These are phyloP conservation scores for Oligia latruncula DNA, from an alignment of 2,888 invertebrate species.

Conservation along the genomic window DNA sequence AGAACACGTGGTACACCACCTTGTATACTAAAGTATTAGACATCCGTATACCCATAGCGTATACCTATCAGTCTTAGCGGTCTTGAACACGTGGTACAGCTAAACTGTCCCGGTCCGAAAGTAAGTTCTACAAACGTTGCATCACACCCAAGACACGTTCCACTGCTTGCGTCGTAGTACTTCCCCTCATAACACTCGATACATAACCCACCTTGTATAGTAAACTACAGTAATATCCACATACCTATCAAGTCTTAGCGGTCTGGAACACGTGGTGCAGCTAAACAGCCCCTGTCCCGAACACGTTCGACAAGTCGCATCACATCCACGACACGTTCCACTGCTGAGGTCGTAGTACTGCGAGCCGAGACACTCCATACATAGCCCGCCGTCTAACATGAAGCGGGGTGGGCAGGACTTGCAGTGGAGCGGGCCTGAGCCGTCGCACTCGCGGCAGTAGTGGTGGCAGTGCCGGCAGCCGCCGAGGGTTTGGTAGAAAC, in stretches of 20 bases:
- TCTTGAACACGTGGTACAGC: slow-evolving; percentile 92
- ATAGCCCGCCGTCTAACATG: slow-evolving; percentile 93
- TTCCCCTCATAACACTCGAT: slow-evolving; percentile 94
- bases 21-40: not conserved
- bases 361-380: slow-evolving; percentile 93
- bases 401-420: slow-evolving; percentile 93
- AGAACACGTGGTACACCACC: slow-evolving; percentile 74
- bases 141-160: slow-evolving; percentile 92
- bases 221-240: slow-evolving; percentile 17
- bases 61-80: slow-evolving; percentile 91
- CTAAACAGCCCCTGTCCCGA: slow-evolving; percentile 93
- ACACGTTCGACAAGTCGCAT: slow-evolving; percentile 91
- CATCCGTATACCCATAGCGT: slow-evolving; percentile 68
- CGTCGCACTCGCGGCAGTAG: slow-evolving; percentile 96
- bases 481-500: slow-evolving; percentile 95
- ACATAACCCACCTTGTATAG: slow-evolving; percentile 89
- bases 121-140: slow-evolving; percentile 91
- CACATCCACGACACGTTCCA: slow-evolving; percentile 92
- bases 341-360: slow-evolving; percentile 93
- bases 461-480: slow-evolving; percentile 97
- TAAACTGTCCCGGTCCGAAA: slow-evolving; percentile 92
- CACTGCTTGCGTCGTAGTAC: slow-evolving; percentile 92
- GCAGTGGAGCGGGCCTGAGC: slow-evolving; percentile 93
- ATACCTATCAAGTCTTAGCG: slow-evolving; percentile 91
- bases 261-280: slow-evolving; percentile 92